Evolutionary conservation across 30 jellyfish, hydroid and myxozoan species (phyloP).

Genomic region (Aurelia sp.): DNA sequence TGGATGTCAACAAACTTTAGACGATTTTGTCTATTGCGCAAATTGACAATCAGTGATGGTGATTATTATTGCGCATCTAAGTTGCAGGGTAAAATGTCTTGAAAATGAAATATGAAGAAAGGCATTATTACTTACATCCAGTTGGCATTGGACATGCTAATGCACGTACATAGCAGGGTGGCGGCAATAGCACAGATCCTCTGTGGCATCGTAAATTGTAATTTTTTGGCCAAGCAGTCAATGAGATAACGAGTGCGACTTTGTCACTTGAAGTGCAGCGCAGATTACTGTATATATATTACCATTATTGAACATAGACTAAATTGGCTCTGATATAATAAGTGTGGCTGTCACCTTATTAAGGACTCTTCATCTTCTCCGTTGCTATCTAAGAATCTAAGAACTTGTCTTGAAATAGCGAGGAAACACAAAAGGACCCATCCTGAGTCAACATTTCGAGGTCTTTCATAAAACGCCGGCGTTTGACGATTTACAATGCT

Average conservation of each 20-base stretch:
- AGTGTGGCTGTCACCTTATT: slow-evolving; percentile 77
- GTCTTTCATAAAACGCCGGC: slow-evolving; percentile 70
- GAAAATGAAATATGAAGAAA: background rate
- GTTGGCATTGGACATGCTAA: slow-evolving; percentile 4
- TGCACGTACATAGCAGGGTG: background rate
- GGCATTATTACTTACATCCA: slow-evolving; percentile 21
- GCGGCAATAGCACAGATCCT: slow-evolving; percentile 19
- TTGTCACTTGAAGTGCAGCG: slow-evolving; percentile 12
- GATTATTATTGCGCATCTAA: too few relatives aligned
- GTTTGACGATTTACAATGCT: slow-evolving; percentile 61
- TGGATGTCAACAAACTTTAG: too few relatives aligned
- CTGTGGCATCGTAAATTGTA: slow-evolving; percentile 24
- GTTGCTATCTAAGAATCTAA: slow-evolving; percentile 42
- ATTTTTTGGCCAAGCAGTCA: background rate
- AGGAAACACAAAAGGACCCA: slow-evolving; percentile 54
- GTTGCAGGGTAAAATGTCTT: background rate
- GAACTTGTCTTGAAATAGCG: slow-evolving; percentile 57
- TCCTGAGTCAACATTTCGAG: slow-evolving; percentile 66
- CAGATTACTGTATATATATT: slow-evolving; percentile 51
- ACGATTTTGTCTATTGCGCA: too few relatives aligned
- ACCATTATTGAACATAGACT: slow-evolving; percentile 37
- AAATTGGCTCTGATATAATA: slow-evolving; percentile 12
- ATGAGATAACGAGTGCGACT: background rate
- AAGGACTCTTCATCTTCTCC: slow-evolving; percentile 48
- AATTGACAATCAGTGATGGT: too few relatives aligned